Evolutionary conservation across 2,888 invertebrate species (phyloP), one percentile per base, ranked within the genome.

Genomic region (Ethmia dodecea): DNA sequence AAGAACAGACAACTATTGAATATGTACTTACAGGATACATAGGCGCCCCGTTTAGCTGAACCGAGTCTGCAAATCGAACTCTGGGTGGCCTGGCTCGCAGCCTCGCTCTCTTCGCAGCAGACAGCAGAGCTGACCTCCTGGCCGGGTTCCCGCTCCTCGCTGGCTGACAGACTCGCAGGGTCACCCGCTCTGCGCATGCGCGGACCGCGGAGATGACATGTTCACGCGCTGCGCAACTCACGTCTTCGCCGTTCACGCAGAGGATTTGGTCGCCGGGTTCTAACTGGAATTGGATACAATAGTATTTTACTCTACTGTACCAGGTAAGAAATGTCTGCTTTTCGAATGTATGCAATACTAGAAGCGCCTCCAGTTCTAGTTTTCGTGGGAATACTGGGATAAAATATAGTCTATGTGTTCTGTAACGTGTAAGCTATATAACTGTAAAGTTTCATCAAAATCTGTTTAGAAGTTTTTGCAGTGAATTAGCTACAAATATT

Each of bases 251-350:
- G 69, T 97, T 96, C 30, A 97, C 96, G 50, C 91, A 90, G 22
- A 96, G 88, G 55, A 97, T 95, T 73, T 96, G 95, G 71, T 97
- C 97, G 3, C 96, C 96, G 0, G 97, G 95, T 59, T 94, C 90
- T 42, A 97, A 79, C 89, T 91, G 76, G 10, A 84, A 42, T 12
- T 16, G 28, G 15, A 32, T 12, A 26, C 5, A 12, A n/a, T n/a
- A n/a, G n/a, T n/a, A n/a, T n/a, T n/a, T n/a, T n/a, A n/a, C n/a
- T n/a, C n/a, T n/a, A n/a, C n/a, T n/a, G n/a, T n/a, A n/a, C n/a
- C n/a, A n/a, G n/a, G n/a, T n/a, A n/a, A n/a, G n/a, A n/a, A n/a
- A n/a, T n/a, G n/a, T n/a, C n/a, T n/a, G n/a, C n/a, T n/a, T n/a
- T n/a, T n/a, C n/a, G n/a, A n/a, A n/a, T n/a, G n/a, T n/a, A n/a